Evolutionary conservation across 2,797 vertebrate genomes (phyloP).

Genomic region (Eupleurogrammus muticus): DNA sequence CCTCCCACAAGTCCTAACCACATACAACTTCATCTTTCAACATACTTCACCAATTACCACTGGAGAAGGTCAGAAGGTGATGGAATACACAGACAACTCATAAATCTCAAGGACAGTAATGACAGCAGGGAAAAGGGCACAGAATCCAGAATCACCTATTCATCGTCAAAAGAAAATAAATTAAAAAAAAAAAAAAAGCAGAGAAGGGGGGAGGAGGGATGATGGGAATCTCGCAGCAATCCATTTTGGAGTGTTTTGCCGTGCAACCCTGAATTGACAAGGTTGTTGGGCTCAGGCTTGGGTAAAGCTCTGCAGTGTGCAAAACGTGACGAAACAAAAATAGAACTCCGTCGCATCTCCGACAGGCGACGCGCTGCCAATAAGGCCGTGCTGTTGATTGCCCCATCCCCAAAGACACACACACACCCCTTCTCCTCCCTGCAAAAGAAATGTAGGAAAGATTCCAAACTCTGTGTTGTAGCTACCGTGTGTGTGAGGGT

Average conservation of each 20-base stretch:
- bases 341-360: conserved; percentile 37
- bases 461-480: conserved; percentile 18
- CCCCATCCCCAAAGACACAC: conserved; percentile 10
- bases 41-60: conserved; percentile 70
- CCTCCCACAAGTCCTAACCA: conserved; percentile 57
- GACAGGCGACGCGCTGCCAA: conserved; percentile 36
- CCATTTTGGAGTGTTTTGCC: conserved; percentile 35
- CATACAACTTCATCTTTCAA: conserved; percentile 70
- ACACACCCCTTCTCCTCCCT: conserved; percentile 23
- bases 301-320: conserved; percentile 27
- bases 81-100: conserved; percentile 56
- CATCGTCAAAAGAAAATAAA: conserved; percentile 15
- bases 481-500: not conserved
- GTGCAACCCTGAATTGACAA: conserved; percentile 39
- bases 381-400: conserved; percentile 45
- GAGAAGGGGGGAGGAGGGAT: not conserved
- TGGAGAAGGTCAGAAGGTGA: conserved; percentile 70
- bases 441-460: conserved; percentile 9
- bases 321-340: conserved; percentile 53
- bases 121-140: conserved; percentile 72
- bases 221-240: conserved; percentile 17
- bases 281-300: conserved; percentile 37
- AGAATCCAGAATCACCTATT: conserved; percentile 20
- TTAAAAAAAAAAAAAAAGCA: not conserved
- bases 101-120: conserved; percentile 73